These are phyloP conservation scores for Corythornis leucogaster DNA, from an alignment of 2,797 vertebrate genomes.

Conservation along the genomic window DNA sequence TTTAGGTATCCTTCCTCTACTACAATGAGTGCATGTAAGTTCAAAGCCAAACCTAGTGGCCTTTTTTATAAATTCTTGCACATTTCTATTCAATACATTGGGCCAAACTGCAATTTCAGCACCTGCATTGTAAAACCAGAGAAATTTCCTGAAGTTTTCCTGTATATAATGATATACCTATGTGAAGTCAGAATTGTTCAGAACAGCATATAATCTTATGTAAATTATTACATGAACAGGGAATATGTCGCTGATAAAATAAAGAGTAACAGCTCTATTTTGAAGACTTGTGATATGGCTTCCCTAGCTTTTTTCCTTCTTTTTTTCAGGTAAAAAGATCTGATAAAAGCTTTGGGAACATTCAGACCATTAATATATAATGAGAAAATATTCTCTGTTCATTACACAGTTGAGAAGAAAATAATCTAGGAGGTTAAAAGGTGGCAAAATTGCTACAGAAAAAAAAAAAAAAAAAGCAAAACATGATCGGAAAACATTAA, in stretches of 20 bases:
- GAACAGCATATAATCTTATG: background rate
- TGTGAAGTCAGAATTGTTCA: background rate
- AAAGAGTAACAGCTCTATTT: background rate
- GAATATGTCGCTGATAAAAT: background rate
- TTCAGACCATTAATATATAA: slow-evolving; percentile 30
- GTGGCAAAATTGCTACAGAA: background rate
- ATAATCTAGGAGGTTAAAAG: background rate
- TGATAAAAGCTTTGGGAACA: slow-evolving; percentile 34
- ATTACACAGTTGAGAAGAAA: background rate
- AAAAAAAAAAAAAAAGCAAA: background rate
- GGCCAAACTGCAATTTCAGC: background rate
- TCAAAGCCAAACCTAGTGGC: background rate
- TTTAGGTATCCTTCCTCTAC: background rate
- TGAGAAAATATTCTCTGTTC: slow-evolving; percentile 1
- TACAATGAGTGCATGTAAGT: background rate
- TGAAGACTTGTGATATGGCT: background rate
- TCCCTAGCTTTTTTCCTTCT: background rate
- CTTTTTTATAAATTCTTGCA: background rate
- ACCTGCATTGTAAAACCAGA: background rate
- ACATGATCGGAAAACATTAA: background rate
- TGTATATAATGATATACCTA: background rate
- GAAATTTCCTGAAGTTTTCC: background rate
- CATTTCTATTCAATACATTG: background rate
- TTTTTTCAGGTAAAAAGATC: background rate
- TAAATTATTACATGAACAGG: background rate